Conservation (phyloP, 2,797 vertebrate species). For the Sphenodon punctatus region DNA sequence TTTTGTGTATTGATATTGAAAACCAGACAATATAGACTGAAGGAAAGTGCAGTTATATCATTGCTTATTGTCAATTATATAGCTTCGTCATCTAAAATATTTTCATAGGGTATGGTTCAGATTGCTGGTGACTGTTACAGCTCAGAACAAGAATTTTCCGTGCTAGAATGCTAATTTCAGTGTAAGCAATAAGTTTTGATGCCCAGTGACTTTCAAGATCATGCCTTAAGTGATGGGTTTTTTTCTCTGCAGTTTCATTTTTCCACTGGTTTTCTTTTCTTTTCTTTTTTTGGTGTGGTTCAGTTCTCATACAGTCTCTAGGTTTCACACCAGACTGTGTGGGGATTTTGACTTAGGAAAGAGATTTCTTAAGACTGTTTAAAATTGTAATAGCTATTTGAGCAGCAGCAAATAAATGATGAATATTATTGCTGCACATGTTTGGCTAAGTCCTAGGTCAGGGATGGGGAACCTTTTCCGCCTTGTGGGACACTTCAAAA, state of each 20-base stretch:
- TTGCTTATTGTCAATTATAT: no score
- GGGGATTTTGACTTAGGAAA: constrained; percentile 42
- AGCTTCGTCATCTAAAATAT: no score
- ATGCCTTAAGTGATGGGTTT: constrained; percentile 38
- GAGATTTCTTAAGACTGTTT: constrained; percentile 40
- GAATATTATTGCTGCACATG: constrained; percentile 5
- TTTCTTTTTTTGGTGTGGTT: no score
- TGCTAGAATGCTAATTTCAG: constrained; percentile 11
- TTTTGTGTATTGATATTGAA: not conserved
- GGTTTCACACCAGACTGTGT: constrained; percentile 32
- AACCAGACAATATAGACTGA: not conserved
- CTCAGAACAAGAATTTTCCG: constrained; percentile 21
- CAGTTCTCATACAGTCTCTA: constrained; percentile 27
- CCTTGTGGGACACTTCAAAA: no score
- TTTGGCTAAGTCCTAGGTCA: constrained; percentile 41
- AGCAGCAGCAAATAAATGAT: constrained; percentile 27
- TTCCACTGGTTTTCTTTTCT: not conserved
- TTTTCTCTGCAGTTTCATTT: constrained; percentile 11
- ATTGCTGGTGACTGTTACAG: not conserved
- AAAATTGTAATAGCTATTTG: constrained; percentile 36
- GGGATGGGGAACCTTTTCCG: no score
- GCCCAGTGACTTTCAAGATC: constrained; percentile 27
- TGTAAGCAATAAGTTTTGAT: constrained; percentile 6
- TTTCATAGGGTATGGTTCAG: not conserved
- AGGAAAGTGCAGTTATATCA: not conserved